Percentiles rank a stretch among this genome's conserved stretches.
Evolutionary conservation across 2,797 vertebrate genomes (phyloP).

Genomic region (Gila robusta): DNA sequence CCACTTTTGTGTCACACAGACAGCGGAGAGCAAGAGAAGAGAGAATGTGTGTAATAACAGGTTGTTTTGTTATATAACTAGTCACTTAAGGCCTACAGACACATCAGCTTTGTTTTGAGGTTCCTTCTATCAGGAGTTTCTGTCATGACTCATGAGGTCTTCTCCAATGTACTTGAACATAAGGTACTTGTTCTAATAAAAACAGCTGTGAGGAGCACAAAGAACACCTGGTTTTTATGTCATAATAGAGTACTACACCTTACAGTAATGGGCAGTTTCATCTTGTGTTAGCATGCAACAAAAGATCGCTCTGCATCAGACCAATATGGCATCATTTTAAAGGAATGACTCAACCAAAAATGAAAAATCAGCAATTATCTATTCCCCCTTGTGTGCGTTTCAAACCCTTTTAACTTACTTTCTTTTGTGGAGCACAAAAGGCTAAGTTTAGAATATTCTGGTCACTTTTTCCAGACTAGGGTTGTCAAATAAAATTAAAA

Average conservation of each 20-base stretch:
- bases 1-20: constrained; percentile 14
- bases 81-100: not conserved
- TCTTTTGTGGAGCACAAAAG: not conserved
- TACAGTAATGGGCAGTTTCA: constrained; percentile 49
- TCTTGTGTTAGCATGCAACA: constrained; percentile 27
- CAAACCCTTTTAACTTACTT: not conserved
- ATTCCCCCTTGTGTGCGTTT: not conserved
- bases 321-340: not conserved
- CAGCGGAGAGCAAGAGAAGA: not conserved
- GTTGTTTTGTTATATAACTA: constrained; percentile 34
- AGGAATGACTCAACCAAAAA: not conserved
- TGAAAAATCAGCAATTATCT: not conserved
- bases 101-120: constrained; percentile 19
- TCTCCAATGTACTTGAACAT: constrained; percentile 23
- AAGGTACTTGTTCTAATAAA: constrained; percentile 29
- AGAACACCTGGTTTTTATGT: constrained; percentile 55
- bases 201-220: constrained; percentile 48
- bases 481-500: not conserved
- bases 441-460: not conserved
- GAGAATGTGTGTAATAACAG: not conserved
- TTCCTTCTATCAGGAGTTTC: not conserved
- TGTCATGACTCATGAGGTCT: constrained; percentile 44
- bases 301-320: not conserved
- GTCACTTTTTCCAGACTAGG: not conserved
- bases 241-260: constrained; percentile 17